Conservation (phyloP, 1,140 invertebrate genomes). For the Ceratina japonica region DNA sequence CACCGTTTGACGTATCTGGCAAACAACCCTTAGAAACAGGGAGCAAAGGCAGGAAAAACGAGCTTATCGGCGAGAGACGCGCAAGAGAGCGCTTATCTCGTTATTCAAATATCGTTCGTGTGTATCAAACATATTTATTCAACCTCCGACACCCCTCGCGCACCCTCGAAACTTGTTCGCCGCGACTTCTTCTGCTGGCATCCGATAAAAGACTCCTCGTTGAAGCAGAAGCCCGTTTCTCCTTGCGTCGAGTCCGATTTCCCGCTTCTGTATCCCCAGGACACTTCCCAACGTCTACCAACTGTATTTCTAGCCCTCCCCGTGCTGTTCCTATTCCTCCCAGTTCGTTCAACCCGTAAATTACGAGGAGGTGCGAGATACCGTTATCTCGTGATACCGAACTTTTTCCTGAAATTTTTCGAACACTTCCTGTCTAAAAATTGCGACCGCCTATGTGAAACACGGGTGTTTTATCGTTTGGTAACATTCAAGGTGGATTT, state of each 20-base stretch:
- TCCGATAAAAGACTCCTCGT: conserved; percentile 42
- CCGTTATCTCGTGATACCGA: conserved; percentile 33
- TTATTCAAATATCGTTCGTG: conserved; percentile 61
- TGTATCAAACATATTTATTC: conserved; percentile 57
- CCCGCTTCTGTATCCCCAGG: conserved; percentile 45
- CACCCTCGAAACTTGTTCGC: no score
- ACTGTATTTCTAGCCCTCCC: conserved; percentile 25
- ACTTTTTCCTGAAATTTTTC: conserved; percentile 23
- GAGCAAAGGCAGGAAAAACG: conserved; percentile 12
- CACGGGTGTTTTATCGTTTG: no score
- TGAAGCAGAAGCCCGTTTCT: neutral
- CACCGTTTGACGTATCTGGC: neutral
- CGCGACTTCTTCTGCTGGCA: no score
- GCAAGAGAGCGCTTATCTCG: conserved; percentile 41
- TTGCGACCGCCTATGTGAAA: no score
- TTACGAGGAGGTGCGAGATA: conserved; percentile 48
- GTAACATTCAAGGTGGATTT: no score
- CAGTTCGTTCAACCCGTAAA: conserved; percentile 41
- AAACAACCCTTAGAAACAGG: neutral
- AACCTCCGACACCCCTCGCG: neutral
- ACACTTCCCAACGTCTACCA: conserved; percentile 49
- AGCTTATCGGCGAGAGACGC: conserved; percentile 45
- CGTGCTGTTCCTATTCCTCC: conserved; percentile 28
- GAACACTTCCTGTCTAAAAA: neutral
- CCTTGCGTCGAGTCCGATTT: neutral